phyloP scores from a whole-genome alignment of 2,888 invertebrate genomes.

The Drosophila ezoana region DNA sequence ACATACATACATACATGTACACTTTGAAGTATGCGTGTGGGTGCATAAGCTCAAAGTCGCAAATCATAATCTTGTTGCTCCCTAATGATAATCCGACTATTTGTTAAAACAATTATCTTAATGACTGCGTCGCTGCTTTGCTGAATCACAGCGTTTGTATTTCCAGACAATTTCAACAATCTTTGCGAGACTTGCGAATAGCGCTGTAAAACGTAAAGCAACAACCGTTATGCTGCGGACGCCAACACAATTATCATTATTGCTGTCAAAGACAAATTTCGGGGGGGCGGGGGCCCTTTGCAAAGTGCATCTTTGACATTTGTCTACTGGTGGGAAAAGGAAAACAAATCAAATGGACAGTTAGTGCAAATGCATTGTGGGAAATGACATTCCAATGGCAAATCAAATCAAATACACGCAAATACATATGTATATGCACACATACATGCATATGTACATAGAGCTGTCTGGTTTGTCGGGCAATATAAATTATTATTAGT shows the following conservation, averaged over 20 bases:
- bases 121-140: constrained; percentile 8
- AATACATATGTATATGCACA: background rate
- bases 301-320: background rate
- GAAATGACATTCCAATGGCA: constrained; percentile 41
- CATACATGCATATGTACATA: constrained; percentile 5
- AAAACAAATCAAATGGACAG: constrained; percentile 7
- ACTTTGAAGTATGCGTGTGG: background rate
- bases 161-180: constrained; percentile 20
- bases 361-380: constrained; percentile 1
- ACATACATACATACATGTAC: background rate
- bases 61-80: background rate
- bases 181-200: constrained; percentile 16
- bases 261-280: constrained; percentile 32
- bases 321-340: background rate
- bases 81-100: constrained; percentile 10
- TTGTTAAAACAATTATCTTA: constrained; percentile 30
- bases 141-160: constrained; percentile 27
- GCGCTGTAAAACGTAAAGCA: background rate
- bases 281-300: constrained; percentile 30
- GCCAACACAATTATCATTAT: constrained; percentile 15
- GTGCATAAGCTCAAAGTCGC: constrained; percentile 1
- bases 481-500: constrained; percentile 52
- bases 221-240: background rate
- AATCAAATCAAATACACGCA: constrained; percentile 4
- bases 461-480: constrained; percentile 41